phyloP scores from a whole-genome alignment of 53 echinoderm and acorn worm genomes.

The Holothuria scabra region DNA sequence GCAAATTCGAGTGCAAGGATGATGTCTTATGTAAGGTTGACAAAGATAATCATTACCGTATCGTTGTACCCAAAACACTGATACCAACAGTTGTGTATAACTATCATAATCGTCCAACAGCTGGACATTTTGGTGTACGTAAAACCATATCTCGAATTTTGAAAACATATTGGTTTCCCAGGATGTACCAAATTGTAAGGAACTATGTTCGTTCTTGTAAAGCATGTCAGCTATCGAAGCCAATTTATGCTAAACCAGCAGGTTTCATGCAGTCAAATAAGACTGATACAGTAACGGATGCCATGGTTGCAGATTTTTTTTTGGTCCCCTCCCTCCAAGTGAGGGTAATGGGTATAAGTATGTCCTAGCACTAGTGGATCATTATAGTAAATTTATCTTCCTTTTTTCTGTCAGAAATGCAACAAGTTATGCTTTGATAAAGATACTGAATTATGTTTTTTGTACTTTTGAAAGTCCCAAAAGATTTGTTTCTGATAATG shows the following conservation, averaged over 20 bases:
- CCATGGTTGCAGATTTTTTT: constrained; percentile 66
- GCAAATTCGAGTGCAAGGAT: background rate
- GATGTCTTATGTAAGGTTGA: constrained; percentile 14
- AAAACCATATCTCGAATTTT: too few species aligned
- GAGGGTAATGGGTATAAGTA: constrained; percentile 51
- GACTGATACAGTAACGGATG: too few species aligned
- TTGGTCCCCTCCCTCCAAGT: constrained; percentile 59
- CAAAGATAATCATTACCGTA: background rate
- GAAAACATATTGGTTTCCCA: constrained; percentile 28
- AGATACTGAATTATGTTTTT: too few species aligned
- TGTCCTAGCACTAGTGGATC: constrained; percentile 43
- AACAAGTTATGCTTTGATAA: too few species aligned
- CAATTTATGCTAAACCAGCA: too few species aligned
- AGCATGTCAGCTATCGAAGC: too few species aligned
- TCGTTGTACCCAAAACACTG: too few species aligned
- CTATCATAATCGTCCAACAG: constrained; percentile 13
- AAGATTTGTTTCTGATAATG: constrained; percentile 65
- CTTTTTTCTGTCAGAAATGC: constrained; percentile 58
- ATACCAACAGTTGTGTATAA: constrained; percentile 6
- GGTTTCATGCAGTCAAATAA: too few species aligned
- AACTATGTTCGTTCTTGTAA: too few species aligned
- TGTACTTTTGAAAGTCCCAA: constrained; percentile 66
- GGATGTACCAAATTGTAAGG: too few species aligned
- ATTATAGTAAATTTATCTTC: constrained; percentile 51
- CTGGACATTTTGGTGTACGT: too few species aligned